phyloP scores from a whole-genome alignment of 2,888 invertebrate genomes.

The Cylloceria caligata region DNA sequence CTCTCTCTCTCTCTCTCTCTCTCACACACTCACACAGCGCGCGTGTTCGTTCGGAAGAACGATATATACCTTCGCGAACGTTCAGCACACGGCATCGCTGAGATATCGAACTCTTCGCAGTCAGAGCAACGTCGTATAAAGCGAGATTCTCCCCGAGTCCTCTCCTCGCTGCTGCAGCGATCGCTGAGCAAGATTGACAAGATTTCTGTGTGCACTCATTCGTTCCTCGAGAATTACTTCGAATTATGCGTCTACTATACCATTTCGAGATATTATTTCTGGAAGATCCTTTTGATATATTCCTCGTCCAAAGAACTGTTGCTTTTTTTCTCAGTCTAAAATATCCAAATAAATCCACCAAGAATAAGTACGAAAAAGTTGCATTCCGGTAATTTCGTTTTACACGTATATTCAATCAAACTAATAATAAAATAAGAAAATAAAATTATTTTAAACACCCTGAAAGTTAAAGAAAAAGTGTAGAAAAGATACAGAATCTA shows the following conservation, averaged over 20 bases:
- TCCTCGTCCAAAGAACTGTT: neutral
- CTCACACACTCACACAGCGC: constrained; percentile 30
- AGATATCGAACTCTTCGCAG: constrained; percentile 63
- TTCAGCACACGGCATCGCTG: constrained; percentile 39
- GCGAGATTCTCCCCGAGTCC: constrained; percentile 35
- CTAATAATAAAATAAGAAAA: neutral
- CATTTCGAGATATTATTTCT: constrained; percentile 56
- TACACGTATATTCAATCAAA: neutral
- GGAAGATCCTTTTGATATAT: constrained; percentile 33
- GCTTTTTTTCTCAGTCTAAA: neutral
- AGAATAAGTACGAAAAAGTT: neutral
- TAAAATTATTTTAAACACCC: neutral
- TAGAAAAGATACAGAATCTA: neutral
- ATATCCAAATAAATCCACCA: neutral
- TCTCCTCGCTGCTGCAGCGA: constrained; percentile 40
- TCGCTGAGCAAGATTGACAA: constrained; percentile 61
- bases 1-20: constrained; percentile 62
- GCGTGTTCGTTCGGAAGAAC: constrained; percentile 43
- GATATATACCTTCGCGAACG: constrained; percentile 23
- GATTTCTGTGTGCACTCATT: constrained; percentile 60
- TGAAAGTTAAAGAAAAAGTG: neutral
- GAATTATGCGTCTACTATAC: constrained; percentile 61
- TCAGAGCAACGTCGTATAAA: constrained; percentile 15
- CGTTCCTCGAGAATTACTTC: constrained; percentile 66
- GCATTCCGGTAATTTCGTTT: neutral